Percentiles rank a stretch among this genome's conserved stretches.
These are phyloP conservation scores for Gortyna flavago DNA, from an alignment of 2,888 invertebrate species.

Conservation along the genomic window DNA sequence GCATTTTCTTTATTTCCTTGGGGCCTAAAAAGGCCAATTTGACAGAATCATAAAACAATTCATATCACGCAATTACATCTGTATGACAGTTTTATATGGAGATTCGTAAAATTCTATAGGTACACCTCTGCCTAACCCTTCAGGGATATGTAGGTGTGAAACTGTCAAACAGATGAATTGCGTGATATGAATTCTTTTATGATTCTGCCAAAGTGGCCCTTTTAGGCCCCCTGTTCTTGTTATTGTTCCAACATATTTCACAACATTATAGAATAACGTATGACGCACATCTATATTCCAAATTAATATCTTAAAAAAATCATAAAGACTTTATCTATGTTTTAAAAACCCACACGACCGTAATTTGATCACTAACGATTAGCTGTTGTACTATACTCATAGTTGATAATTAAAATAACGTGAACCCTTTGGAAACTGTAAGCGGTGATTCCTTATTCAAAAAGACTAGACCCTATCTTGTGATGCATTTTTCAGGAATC, in stretches of 20 bases:
- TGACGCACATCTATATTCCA: background rate
- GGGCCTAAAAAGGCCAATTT: no score
- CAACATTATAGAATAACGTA: background rate
- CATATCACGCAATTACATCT: no score
- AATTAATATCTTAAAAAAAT: background rate
- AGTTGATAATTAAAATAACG: background rate
- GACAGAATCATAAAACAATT: no score
- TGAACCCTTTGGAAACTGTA: background rate
- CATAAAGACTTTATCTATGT: background rate
- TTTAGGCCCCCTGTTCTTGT: background rate
- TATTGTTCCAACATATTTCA: conserved; percentile 15
- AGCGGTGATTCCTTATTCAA: background rate
- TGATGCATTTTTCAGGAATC: conserved; percentile 86
- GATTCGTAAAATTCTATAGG: no score
- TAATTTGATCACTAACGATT: background rate
- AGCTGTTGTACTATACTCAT: background rate
- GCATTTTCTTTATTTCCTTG: conserved; percentile 48
- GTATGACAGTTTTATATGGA: no score
- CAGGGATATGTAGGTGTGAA: no score
- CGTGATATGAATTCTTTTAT: no score
- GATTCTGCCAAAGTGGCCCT: no score
- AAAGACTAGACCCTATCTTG: background rate
- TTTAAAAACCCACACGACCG: background rate
- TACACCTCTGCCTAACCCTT: no score
- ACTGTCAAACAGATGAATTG: no score